phyloP scores from a whole-genome alignment of 2,797 vertebrate species.

The Peromyscus aztecus region DNA sequence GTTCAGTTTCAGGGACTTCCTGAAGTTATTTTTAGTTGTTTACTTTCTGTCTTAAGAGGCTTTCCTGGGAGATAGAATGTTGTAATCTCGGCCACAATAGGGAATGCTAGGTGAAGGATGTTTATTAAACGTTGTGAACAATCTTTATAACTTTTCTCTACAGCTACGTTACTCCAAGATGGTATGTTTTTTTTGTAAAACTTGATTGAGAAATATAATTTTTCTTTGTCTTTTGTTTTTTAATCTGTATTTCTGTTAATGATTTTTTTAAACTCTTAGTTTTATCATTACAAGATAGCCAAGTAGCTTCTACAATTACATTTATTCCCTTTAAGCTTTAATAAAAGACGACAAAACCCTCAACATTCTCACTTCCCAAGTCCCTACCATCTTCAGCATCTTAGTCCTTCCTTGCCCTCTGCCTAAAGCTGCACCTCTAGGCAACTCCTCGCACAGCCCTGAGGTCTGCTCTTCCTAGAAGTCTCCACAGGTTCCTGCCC shows the following conservation, averaged over 20 bases:
- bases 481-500: background rate
- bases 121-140: background rate
- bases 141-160: background rate
- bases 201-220: background rate
- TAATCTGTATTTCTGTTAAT: background rate
- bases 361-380: background rate
- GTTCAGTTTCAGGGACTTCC: background rate
- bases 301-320: conserved; percentile 2
- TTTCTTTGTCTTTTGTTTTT: conserved; percentile 3
- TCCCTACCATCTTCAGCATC: background rate
- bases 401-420: background rate
- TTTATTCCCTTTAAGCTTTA: background rate
- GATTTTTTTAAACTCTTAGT: background rate
- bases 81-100: background rate
- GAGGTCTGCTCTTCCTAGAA: background rate
- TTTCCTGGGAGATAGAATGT: background rate
- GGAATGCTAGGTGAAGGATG: background rate
- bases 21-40: background rate
- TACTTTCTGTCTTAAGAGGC: background rate
- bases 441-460: background rate
- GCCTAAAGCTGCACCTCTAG: background rate
- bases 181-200: conserved; percentile 16
- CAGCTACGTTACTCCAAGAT: conserved; percentile 17
- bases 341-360: background rate
- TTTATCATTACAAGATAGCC: background rate